phyloP scores from a whole-genome alignment of 2,113 vertebrate genomes.

The Lasiurus cinereus region DNA sequence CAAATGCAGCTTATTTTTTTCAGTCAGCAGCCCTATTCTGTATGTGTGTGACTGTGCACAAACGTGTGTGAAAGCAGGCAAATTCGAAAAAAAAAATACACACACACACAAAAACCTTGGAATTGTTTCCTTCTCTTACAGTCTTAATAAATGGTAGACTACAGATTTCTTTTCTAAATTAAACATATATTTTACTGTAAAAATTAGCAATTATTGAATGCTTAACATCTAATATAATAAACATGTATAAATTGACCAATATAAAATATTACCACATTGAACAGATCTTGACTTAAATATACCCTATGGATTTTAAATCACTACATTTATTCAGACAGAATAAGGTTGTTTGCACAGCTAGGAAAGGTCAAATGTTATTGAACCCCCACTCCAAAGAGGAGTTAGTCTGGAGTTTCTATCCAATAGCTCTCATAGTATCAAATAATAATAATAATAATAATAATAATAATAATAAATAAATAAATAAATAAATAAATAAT shows the following conservation, averaged over 20 bases:
- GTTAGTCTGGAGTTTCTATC: slow-evolving; percentile 29
- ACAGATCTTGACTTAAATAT: slow-evolving; percentile 24
- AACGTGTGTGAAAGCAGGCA: background rate
- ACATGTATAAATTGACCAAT: slow-evolving; percentile 44
- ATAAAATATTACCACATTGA: slow-evolving; percentile 52
- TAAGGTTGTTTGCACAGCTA: background rate
- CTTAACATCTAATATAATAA: slow-evolving; percentile 18
- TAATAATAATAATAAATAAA: background rate
- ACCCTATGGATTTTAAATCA: slow-evolving; percentile 53
- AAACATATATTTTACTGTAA: slow-evolving; percentile 11
- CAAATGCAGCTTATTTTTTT: background rate
- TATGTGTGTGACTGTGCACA: background rate
- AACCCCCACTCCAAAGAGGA: slow-evolving; percentile 64
- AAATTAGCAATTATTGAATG: background rate
- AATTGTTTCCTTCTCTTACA: background rate
- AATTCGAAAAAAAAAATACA: background rate
- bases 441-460: background rate
- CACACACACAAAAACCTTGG: background rate
- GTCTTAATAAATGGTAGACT: background rate
- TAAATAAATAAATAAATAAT: no score
- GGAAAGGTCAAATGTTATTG: slow-evolving; percentile 55
- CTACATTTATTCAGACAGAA: slow-evolving; percentile 25
- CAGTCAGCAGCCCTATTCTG: background rate
- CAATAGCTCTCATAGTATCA: slow-evolving; percentile 43
- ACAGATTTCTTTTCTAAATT: slow-evolving; percentile 23